Evolutionary conservation across 2,888 invertebrate species (phyloP).

Genomic region (Rhamnusium bicolor): DNA sequence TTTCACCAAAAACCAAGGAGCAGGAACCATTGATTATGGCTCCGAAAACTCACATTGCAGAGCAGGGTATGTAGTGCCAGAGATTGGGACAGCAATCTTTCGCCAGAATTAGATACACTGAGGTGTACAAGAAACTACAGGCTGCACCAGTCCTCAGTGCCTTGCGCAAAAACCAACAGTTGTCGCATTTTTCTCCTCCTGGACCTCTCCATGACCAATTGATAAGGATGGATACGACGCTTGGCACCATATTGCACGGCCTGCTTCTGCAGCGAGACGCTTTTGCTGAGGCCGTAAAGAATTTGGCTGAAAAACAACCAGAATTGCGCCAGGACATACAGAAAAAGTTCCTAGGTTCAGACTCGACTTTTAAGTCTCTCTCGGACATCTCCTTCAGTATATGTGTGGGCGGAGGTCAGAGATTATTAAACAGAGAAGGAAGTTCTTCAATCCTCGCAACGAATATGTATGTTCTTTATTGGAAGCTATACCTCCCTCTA

Average conservation of each 20-base stretch:
- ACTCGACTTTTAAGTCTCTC: background rate
- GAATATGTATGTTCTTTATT: conserved; percentile 15
- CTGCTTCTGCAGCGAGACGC: conserved; percentile 32
- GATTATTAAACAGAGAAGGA: conserved; percentile 16
- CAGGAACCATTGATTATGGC: no score
- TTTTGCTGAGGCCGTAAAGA: conserved; percentile 21
- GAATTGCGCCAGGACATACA: background rate
- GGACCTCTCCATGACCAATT: conserved; percentile 3
- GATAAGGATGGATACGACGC: conserved; percentile 23
- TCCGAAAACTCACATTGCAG: no score
- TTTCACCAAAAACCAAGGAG: no score
- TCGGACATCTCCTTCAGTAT: background rate
- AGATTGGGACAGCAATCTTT: no score
- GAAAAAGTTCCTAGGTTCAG: background rate
- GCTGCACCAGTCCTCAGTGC: no score
- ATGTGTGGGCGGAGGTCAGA: conserved; percentile 63
- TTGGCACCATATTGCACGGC: conserved; percentile 27
- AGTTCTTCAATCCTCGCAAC: conserved; percentile 16
- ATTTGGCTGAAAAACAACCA: background rate
- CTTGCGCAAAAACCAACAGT: no score
- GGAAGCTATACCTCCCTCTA: conserved; percentile 26
- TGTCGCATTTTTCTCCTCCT: background rate
- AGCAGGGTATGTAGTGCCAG: no score
- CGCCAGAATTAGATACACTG: no score
- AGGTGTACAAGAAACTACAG: no score